phyloP scores from a whole-genome alignment of 2,888 invertebrate genomes.

The Tethea ocularis region DNA sequence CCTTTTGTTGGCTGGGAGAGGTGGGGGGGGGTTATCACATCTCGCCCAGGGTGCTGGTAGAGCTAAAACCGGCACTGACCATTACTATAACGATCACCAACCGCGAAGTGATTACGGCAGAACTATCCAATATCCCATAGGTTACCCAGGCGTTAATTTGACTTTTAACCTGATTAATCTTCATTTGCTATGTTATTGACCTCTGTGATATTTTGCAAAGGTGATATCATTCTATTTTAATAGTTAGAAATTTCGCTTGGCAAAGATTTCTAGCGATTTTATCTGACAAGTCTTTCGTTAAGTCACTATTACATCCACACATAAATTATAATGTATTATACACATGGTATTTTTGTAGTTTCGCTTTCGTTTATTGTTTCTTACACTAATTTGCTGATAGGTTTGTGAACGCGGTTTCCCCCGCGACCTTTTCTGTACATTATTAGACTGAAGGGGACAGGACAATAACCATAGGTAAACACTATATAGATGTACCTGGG shows the following conservation, averaged over 20 bases:
- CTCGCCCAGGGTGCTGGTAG: too few species aligned
- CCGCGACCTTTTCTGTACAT: too few species aligned
- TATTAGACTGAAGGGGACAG: background rate
- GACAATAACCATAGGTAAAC: background rate
- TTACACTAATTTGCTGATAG: background rate
- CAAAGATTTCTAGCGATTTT: background rate
- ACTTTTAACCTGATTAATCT: background rate
- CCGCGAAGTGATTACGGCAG: too few species aligned
- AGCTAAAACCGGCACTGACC: too few species aligned
- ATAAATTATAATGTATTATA: conserved; percentile 1
- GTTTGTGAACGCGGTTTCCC: too few species aligned
- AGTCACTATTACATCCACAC: conserved; percentile 4
- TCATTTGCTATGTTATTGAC: background rate
- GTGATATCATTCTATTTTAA: background rate
- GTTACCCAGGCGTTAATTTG: background rate
- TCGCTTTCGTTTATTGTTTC: background rate
- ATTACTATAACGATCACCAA: too few species aligned
- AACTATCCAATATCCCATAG: too few species aligned
- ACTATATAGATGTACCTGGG: background rate
- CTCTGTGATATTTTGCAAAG: background rate
- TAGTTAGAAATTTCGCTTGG: background rate
- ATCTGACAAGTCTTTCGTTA: background rate
- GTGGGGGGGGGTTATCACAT: too few species aligned
- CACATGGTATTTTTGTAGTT: background rate
- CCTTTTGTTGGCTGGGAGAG: too few species aligned